Conservation (phyloP, 2,113 vertebrate species). For the Pteropus alecto region DNA sequence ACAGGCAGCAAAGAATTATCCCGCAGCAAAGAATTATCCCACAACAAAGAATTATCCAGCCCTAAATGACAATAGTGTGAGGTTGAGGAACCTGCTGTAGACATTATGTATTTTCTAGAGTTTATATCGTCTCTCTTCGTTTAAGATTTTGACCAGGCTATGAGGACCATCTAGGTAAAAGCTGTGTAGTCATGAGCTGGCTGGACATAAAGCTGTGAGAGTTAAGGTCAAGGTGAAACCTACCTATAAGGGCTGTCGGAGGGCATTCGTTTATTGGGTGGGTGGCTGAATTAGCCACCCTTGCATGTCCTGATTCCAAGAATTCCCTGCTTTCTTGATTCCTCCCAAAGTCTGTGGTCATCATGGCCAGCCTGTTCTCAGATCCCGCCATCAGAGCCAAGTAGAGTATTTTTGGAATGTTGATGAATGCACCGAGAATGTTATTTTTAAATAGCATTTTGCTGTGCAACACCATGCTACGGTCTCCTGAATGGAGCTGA, state of each 20-base stretch:
- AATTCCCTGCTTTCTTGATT: not conserved
- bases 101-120: not conserved
- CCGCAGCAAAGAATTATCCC: not conserved
- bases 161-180: not conserved
- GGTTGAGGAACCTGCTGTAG: not conserved
- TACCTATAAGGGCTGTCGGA: not conserved
- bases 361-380: slow-evolving; percentile 33
- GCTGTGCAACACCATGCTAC: slow-evolving; percentile 7
- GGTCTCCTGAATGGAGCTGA: slow-evolving; percentile 33
- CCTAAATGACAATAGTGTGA: not conserved
- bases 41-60: not conserved
- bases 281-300: not conserved
- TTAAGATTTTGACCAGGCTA: not conserved
- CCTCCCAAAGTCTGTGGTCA: not conserved
- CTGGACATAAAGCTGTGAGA: not conserved
- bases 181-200: not conserved
- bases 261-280: not conserved
- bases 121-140: slow-evolving; percentile 3
- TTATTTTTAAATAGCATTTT: slow-evolving; percentile 63
- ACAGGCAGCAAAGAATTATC: not conserved
- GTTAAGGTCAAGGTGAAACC: not conserved
- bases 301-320: not conserved
- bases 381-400: slow-evolving; percentile 27
- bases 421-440: slow-evolving; percentile 63
- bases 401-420: slow-evolving; percentile 59